Base-by-base conservation (phyloP, 1,140 invertebrate species). In the Halyomorpha halys region DNA sequence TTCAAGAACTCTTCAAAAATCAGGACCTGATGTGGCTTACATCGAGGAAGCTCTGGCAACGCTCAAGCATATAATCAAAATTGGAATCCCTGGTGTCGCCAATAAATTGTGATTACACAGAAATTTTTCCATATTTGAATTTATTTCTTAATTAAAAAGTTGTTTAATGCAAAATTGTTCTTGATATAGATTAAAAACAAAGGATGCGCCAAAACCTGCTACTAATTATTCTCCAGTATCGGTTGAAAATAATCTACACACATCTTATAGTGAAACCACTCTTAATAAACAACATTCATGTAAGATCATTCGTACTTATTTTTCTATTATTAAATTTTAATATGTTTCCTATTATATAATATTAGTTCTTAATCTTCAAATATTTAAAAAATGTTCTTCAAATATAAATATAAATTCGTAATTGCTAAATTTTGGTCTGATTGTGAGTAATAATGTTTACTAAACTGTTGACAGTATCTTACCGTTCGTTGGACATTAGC, bases 11-110 rank as follows among this genome's bases (percentile, higher is more conserved):
- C 76, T 76, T 63, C 76, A 78, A 23, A 74, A 76, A 65, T 74
- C 74, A 63, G 79, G 79, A 15, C 81, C 81, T 4, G 79, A 83
- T 70, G 73, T 79, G 64, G 80, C 81, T 72, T 83, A 82, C 65
- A 80, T 86, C 1, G 82, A 85, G 73, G 83, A 85, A 74, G 84
- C 82, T n/a, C 81, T 85, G 71, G 83, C 84, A 60, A 85, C 83
- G 2, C 71, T 86, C 3, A 77, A 80, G 44, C 82, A 85, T 70
- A 76, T 86, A n/a, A 79, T 82, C 68, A 81, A 83, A 70, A 77
- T 84, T 59, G 83, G 83, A 27, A 78, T 85, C 8, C 75, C 82
- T 45, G 78, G 77, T 18, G 67, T 85, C 15, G 81, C 81, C 15
- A 77, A 78, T 47, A 82, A 83, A 66, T 83, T 82, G 80, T 69